A percentile compares a stretch with the other conserved stretches of the same genome.
Conservation (phyloP, 2,113 vertebrate genomes). For the Bubalus kerabau region DNA sequence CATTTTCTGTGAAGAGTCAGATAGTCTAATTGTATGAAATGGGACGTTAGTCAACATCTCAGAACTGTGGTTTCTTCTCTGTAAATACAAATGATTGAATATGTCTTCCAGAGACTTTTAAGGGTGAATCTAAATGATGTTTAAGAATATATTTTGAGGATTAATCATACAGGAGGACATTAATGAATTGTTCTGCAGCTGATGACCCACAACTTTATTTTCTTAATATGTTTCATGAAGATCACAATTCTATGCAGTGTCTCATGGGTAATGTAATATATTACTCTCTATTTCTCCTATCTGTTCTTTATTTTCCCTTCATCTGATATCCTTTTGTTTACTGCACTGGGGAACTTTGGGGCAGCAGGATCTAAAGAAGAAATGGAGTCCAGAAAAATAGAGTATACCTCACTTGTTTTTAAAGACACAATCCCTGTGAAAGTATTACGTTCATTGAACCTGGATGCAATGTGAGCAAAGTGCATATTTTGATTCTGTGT, state of each 20-base stretch:
- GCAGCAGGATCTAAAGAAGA: neutral
- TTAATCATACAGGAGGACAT: neutral
- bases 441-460: neutral
- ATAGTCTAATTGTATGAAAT: neutral
- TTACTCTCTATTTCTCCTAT: neutral
- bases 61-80: neutral
- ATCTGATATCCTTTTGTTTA: neutral
- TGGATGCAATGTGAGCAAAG: too few relatives aligned
- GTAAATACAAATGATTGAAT: neutral
- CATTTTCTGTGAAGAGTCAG: neutral
- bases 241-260: neutral
- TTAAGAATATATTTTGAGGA: neutral
- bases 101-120: neutral
- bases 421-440: fast-evolving
- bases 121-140: neutral
- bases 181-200: neutral
- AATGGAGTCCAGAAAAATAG: neutral
- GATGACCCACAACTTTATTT: neutral
- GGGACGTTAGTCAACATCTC: neutral
- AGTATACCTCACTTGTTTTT: neutral
- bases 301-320: neutral
- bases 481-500: neutral
- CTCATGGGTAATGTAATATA: neutral
- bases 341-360: neutral
- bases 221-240: neutral